Evolutionary conservation across 2,888 invertebrate genomes (phyloP).

Genomic region (Ypsolopha sequella): DNA sequence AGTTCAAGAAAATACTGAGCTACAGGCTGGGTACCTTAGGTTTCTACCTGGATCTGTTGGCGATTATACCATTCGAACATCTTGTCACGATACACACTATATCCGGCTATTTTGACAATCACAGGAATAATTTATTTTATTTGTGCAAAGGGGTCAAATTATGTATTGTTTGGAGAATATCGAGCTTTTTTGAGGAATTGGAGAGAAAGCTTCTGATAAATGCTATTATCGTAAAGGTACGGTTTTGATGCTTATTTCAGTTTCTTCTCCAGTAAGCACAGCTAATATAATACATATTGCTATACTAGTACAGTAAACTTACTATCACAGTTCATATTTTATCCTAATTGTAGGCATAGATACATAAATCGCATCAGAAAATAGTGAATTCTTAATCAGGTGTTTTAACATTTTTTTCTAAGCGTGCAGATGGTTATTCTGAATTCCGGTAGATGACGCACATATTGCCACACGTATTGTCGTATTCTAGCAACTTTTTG

Average conservation of each 20-base stretch:
- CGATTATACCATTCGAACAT: slow-evolving; percentile 61
- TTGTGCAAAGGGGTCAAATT: slow-evolving; percentile 65
- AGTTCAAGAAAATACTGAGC: slow-evolving; percentile 40
- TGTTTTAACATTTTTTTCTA: no score
- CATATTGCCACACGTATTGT: no score
- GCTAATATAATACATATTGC: no score
- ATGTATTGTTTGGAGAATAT: slow-evolving; percentile 61
- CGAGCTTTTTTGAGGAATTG: slow-evolving; percentile 51
- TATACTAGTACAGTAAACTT: no score
- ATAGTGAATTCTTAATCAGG: no score
- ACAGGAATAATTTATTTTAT: slow-evolving; percentile 52
- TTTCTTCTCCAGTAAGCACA: no score
- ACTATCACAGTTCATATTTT: no score
- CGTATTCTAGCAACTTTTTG: no score
- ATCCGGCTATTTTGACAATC: slow-evolving; percentile 41
- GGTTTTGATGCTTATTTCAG: neutral
- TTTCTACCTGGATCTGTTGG: slow-evolving; percentile 62
- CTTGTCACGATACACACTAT: slow-evolving; percentile 47
- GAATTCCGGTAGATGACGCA: no score
- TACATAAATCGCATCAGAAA: no score
- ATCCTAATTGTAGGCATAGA: no score
- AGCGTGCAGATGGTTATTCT: no score
- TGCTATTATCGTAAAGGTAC: slow-evolving; percentile 47
- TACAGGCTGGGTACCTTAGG: slow-evolving; percentile 55
- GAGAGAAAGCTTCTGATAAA: slow-evolving; percentile 51